Percentiles rank a stretch among this genome's conserved stretches.
Evolutionary conservation across 2,888 invertebrate genomes (phyloP).

Genomic region (Gandaritis pyraliata): DNA sequence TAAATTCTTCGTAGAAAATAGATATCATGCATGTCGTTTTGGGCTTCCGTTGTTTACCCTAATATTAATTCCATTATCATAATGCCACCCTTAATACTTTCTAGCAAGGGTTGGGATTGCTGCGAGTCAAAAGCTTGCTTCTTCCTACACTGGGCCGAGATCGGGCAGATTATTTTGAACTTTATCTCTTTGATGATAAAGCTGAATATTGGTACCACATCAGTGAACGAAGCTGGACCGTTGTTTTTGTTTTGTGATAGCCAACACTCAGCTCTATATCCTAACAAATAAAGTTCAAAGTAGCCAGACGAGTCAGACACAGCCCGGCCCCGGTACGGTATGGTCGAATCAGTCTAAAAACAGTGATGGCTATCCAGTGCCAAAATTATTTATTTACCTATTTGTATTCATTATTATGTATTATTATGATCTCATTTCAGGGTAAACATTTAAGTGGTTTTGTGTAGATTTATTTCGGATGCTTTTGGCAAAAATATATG

Average conservation of each 20-base stretch:
- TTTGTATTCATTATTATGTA: conserved; percentile 32
- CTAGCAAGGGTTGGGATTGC: conserved; percentile 43
- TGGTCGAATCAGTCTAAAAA: conserved; percentile 45
- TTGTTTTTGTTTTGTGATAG: too few species aligned
- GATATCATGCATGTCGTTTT: conserved; percentile 16
- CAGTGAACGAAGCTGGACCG: too few species aligned
- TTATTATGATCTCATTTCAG: conserved; percentile 6
- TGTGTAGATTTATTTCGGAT: not conserved
- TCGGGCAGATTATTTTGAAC: too few species aligned
- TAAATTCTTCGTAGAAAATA: conserved; percentile 5
- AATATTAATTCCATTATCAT: conserved; percentile 62
- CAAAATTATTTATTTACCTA: conserved; percentile 54
- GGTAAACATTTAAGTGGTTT: conserved; percentile 14
- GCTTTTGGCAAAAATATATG: not conserved
- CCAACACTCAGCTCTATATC: too few species aligned
- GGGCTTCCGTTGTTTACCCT: conserved; percentile 42
- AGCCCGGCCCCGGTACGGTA: too few species aligned
- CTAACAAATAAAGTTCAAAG: too few species aligned
- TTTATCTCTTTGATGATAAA: too few species aligned
- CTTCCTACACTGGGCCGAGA: too few species aligned
- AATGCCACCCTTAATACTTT: conserved; percentile 55
- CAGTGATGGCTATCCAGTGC: conserved; percentile 49
- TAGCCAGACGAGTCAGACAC: too few species aligned
- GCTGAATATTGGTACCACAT: too few species aligned
- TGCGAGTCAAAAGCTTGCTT: too few species aligned